Base-by-base conservation (phyloP, 2,888 invertebrate species). In the Chymomyza caudatula region DNA sequence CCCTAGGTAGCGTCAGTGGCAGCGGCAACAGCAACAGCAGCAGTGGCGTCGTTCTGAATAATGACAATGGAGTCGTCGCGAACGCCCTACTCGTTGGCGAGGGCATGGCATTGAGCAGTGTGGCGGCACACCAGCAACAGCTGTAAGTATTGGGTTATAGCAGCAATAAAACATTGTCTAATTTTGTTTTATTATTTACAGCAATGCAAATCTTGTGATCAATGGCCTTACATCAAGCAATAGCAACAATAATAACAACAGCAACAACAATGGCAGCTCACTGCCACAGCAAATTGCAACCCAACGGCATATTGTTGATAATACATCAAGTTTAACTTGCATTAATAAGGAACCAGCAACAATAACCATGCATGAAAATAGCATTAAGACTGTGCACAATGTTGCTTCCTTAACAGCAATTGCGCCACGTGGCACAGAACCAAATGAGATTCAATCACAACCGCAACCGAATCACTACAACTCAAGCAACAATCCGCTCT, bases 141-240 rank as follows among this genome's bases (percentile, higher is more conserved):
- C 82, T 86, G 82, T 86, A 61, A 75, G 82, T 74, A 15, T n/a
- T 47, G 15, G n/a, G 5, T 44, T 44, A 8, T 1, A n/a, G 11
- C 4, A 23, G 13, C 11, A 17, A 3, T 29, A 17, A 44, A 8
- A 17, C 13, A 53, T 19, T 2, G 13, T 19, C 0, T 20, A 29
- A 4, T 49, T 2, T 23, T 17, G 3, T 57, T 37, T 6, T 4
- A 15, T 13, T 17, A 51, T 11, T 47, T 5, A 13, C 62, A 79
- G 78, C 62, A 88, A 73, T 69, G 86, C 75, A 54, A 83, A 80
- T 63, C 80, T 88, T 75, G 76, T 86, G 72, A 88, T 88, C 74
- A 88, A 88, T 71, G 88, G 88, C 77, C 87, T 88, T 79, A 88
- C 88, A 69, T 76, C 88, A 78, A 88, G 80, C 85, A 87, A 86